phyloP scores from a whole-genome alignment of 1,140 invertebrate species.

The Prorops nasuta region DNA sequence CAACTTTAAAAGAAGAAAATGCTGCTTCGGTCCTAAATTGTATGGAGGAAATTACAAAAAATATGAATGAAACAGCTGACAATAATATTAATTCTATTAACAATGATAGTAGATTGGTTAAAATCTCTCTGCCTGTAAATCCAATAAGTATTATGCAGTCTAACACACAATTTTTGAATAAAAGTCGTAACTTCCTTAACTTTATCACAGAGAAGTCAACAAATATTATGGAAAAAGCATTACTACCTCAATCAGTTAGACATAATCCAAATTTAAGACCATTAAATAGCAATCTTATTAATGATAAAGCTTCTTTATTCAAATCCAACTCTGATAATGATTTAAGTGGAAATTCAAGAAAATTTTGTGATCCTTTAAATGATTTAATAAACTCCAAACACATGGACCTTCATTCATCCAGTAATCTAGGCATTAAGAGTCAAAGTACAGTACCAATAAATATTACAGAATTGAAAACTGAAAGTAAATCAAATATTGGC shows the following conservation, averaged over 20 bases:
- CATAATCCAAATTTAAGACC: constrained; percentile 10
- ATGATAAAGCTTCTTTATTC: not conserved
- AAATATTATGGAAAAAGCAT: constrained; percentile 51
- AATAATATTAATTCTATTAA: too few species aligned
- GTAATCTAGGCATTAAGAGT: not conserved
- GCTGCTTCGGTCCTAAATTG: not conserved
- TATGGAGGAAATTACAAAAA: not conserved
- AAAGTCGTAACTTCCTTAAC: constrained; percentile 45
- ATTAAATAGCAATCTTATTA: not conserved
- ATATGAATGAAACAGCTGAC: too few species aligned
- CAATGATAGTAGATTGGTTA: constrained; percentile 44
- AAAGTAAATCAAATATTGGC: not conserved
- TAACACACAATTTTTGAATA: constrained; percentile 47
- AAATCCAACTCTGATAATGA: constrained; percentile 6
- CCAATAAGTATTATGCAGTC: constrained; percentile 47
- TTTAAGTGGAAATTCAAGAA: constrained; percentile 5
- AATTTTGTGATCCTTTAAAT: constrained; percentile 4
- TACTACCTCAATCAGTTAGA: constrained; percentile 44
- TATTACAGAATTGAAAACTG: not conserved
- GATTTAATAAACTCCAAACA: too few species aligned
- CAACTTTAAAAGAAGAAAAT: not conserved
- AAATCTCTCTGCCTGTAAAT: constrained; percentile 44
- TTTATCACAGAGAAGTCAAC: constrained; percentile 54
- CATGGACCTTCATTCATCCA: too few species aligned
- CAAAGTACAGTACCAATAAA: not conserved